Base-by-base conservation (phyloP, 2,113 vertebrate genomes). In the Orthonyx spaldingii region DNA sequence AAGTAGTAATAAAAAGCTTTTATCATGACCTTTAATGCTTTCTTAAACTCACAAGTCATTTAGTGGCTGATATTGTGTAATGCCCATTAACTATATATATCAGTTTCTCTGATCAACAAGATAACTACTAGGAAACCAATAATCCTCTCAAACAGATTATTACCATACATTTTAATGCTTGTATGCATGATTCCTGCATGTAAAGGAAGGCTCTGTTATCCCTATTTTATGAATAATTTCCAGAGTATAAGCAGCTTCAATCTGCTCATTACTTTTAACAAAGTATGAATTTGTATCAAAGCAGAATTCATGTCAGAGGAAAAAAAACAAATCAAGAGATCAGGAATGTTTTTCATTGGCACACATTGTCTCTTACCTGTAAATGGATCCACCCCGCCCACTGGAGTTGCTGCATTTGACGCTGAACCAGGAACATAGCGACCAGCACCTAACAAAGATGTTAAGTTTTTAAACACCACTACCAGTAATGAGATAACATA, bases 401-500 rank as follows among this genome's bases (percentile, higher is more conserved):
- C 46, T 59, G 98, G 46, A 91, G 95, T 81, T 26, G 70, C 76
- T 39, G 94, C 42, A 83, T 82, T 92, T 24, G 98, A 85, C 61
- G 87, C 94, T 33, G 98, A 98, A 50, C 98, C 98, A 32, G 99
- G 99, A 89, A 99, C 98, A 79, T 99, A 99, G 41, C 99, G 98
- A 68, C 99, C 99, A 92, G 98, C 89, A 93, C 99, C 99, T 99
- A 89, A 80, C 0, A 1, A 93, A 97, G 15, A 75, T 15, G 76
- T 24, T 5, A 88, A 37, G 11, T 26, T 33, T 78, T 76, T 64
- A 59, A 91, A 30, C 22, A 76, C 4, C 19, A 66, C 8, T 7
- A n/a, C 10, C 24, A 49, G 12, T 57, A 75, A 78, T 81, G 16
- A 53, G 7, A 24, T 44, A 50, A 59, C 0, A 0, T 32, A 46